Base-by-base conservation (phyloP, 2,113 vertebrate species). In the Mesoclemmys tuberculata region DNA sequence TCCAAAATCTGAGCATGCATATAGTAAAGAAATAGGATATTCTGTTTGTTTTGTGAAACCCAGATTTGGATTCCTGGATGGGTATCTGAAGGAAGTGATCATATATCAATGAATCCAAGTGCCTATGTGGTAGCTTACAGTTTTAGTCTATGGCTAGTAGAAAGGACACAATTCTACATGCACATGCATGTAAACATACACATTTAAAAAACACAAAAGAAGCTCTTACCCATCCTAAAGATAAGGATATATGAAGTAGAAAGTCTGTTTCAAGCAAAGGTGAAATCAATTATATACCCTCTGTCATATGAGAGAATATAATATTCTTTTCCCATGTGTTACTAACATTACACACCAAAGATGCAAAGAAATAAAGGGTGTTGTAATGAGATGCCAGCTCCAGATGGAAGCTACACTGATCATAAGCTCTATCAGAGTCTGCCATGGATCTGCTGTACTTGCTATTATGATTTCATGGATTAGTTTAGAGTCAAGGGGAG, bases 291-390 rank as follows among this genome's bases (percentile, higher is more conserved):
- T 81, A 82, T 46, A 88, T 6, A 26, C 92, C 41, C 89, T 77
- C 85, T 93, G 87, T 79, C 90, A 16, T 27, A 12, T 88, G 85
- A 89, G 93, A 96, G 85, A 95, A 96, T 68, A 68, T 35, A 64
- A 9, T 68, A 46, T 46, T 75, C 77, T 91, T 83, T 93, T 94
- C 64, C 56, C 41, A 10, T 86, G 74, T 88, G 19, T 29, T 95
- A 51, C 22, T 94, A 79, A 24, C 13, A 55, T 91, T 94, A 58
- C 46, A 93, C 64, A 84, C 75, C 27, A 26, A 83, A 92, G 87
- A 90, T 68, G 64, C 41, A 84, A 31, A 29, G 1, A 78, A 46
- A 78, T 27, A 85, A 88, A 88, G 81, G 55, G 54, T 88, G 90
- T 84, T 92, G 49, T 49, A 48, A 27, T 3, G 85, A 89, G 29